Evolutionary conservation across 2,113 vertebrate genomes (phyloP).

Genomic region (Myrmecophaga tridactyla): DNA sequence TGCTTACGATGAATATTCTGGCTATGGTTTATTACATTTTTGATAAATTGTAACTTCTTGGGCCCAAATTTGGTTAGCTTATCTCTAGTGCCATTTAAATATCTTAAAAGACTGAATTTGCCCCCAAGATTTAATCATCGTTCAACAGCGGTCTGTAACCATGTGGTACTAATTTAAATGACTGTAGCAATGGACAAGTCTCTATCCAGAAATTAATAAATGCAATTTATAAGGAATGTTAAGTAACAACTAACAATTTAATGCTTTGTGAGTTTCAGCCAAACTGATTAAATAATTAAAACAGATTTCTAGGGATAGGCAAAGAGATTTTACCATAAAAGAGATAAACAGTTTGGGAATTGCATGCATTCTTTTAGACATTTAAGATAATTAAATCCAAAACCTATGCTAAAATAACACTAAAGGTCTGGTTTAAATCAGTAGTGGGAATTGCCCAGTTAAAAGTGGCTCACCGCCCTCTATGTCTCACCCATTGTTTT

Average conservation of each 20-base stretch:
- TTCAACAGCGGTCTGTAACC: slow-evolving; percentile 81
- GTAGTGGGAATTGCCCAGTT: slow-evolving; percentile 65
- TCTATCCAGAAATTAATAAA: slow-evolving; percentile 90
- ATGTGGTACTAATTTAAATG: slow-evolving; percentile 88
- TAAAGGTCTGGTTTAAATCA: slow-evolving; percentile 68
- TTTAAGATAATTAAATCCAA: slow-evolving; percentile 64
- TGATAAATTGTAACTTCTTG: slow-evolving; percentile 82
- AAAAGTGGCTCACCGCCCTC: slow-evolving; percentile 42
- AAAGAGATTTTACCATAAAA: slow-evolving; percentile 80
- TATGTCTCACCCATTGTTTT: background rate
- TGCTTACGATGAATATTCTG: slow-evolving; percentile 79
- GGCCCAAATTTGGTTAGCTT: slow-evolving; percentile 80
- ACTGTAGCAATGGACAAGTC: slow-evolving; percentile 82
- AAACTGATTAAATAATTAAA: slow-evolving; percentile 88
- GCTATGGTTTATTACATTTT: slow-evolving; percentile 81
- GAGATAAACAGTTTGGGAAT: slow-evolving; percentile 75
- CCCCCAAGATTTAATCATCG: slow-evolving; percentile 81
- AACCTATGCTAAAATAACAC: slow-evolving; percentile 79
- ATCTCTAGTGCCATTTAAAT: slow-evolving; percentile 75
- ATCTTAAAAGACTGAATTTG: slow-evolving; percentile 79
- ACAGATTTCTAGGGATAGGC: slow-evolving; percentile 79
- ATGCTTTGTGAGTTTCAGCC: slow-evolving; percentile 87
- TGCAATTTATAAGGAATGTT: slow-evolving; percentile 89
- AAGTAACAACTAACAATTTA: slow-evolving; percentile 89
- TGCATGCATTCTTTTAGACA: slow-evolving; percentile 62